Percentiles rank a stretch among this genome's conserved stretches.
phyloP scores from a whole-genome alignment of 2,113 vertebrate genomes.

The Pipra filicauda region DNA sequence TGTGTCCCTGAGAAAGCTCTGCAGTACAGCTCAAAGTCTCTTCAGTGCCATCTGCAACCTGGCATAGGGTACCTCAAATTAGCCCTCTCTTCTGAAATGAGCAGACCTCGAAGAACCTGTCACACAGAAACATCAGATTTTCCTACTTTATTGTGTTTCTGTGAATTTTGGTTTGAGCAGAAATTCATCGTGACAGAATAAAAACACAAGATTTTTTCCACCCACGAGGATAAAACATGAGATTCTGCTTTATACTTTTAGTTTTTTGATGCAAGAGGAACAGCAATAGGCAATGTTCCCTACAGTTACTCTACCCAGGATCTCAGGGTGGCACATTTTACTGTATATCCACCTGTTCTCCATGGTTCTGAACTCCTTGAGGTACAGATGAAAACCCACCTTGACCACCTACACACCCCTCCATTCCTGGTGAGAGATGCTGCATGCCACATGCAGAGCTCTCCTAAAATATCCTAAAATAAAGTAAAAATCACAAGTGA shows the following conservation, averaged over 20 bases:
- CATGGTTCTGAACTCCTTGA: neutral
- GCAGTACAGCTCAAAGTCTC: rapidly evolving
- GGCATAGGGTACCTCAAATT: neutral
- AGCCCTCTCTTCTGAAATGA: neutral
- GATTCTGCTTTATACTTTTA: neutral
- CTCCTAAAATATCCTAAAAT: neutral
- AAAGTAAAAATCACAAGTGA: neutral
- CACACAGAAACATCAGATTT: neutral
- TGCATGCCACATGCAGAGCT: neutral
- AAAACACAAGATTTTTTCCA: neutral
- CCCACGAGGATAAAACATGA: neutral
- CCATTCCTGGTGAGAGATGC: neutral
- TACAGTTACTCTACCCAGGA: too few species aligned
- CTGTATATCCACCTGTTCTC: neutral
- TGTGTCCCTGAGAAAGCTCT: neutral
- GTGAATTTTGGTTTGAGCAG: neutral
- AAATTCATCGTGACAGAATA: neutral
- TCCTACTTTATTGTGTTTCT: neutral
- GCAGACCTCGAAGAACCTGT: neutral
- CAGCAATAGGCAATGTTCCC: neutral
- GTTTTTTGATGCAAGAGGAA: neutral
- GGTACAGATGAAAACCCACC: neutral
- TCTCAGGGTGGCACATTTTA: neutral
- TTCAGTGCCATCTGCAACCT: neutral
- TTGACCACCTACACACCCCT: rapidly evolving